phyloP scores from a whole-genome alignment of 1,140 invertebrate species.

The Eupeodes corollae region DNA sequence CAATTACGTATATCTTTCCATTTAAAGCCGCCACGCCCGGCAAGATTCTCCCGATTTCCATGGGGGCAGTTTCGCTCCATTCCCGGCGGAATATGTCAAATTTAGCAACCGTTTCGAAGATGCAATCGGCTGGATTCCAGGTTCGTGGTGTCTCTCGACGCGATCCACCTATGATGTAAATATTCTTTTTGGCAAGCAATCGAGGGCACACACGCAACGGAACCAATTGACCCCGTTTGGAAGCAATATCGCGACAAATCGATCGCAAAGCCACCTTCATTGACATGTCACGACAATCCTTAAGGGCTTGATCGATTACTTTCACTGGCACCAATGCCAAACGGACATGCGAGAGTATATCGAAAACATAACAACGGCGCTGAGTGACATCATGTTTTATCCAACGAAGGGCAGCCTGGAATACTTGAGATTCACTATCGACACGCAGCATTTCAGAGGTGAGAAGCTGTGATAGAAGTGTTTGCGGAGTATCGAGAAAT shows the following conservation, averaged over 20 bases:
- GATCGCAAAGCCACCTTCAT: conserved; percentile 69
- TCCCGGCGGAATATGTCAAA: conserved; percentile 63
- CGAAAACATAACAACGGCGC: conserved; percentile 73
- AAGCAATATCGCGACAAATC: conserved; percentile 68
- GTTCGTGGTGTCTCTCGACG: conserved; percentile 55
- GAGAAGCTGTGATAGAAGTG: conserved; percentile 67
- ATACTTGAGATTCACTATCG: conserved; percentile 84
- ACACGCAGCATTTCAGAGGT: conserved; percentile 82
- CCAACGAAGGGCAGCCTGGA: conserved; percentile 84
- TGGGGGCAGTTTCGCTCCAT: conserved; percentile 69
- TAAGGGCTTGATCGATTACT: conserved; percentile 68
- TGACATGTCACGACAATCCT: conserved; percentile 69
- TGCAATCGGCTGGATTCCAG: conserved; percentile 54
- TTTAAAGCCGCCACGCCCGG: conserved; percentile 82
- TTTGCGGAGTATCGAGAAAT: conserved; percentile 73
- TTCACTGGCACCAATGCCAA: conserved; percentile 73
- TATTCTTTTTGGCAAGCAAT: conserved; percentile 71
- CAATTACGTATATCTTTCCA: conserved; percentile 82
- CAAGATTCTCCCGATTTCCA: conserved; percentile 77
- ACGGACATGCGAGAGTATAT: conserved; percentile 73
- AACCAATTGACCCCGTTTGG: conserved; percentile 65
- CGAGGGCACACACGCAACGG: conserved; percentile 64
- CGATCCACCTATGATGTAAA: conserved; percentile 84
- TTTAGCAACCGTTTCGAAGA: conserved; percentile 66
- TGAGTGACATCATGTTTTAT: conserved; percentile 71